Evolutionary conservation across 2,797 vertebrate genomes (phyloP).

Genomic region (Nothura maculosa): DNA sequence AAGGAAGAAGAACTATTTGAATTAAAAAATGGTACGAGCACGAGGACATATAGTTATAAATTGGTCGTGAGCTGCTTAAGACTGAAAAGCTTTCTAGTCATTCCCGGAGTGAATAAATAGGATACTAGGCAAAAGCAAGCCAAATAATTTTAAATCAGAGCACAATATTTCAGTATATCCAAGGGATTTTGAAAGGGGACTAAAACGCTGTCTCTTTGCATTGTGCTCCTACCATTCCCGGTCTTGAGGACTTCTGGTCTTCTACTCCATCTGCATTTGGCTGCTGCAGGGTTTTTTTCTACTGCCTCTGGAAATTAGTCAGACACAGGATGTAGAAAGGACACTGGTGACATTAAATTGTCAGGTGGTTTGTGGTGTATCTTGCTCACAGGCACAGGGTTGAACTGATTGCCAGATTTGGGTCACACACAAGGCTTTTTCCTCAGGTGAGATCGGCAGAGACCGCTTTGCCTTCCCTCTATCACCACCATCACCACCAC

Average conservation of each 20-base stretch:
- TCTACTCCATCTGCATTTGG: background rate
- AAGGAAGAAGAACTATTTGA: background rate
- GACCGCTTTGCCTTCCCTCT: background rate
- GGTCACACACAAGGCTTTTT: background rate
- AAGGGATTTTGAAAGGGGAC: background rate
- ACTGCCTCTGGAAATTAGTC: constrained; percentile 42
- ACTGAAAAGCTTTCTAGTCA: constrained; percentile 11
- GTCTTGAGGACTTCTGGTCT: background rate
- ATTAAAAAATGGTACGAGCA: background rate
- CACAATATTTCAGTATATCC: background rate
- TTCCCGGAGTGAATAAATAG: background rate
- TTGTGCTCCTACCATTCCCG: background rate
- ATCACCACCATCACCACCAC: background rate
- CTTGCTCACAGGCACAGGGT: background rate
- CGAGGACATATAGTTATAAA: background rate
- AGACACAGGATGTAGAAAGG: constrained; percentile 52
- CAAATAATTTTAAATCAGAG: background rate
- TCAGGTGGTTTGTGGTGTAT: constrained; percentile 38
- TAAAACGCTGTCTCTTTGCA: background rate
- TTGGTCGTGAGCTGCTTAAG: background rate
- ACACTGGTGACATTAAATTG: constrained; percentile 37
- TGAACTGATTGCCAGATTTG: constrained; percentile 16
- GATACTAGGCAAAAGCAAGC: background rate
- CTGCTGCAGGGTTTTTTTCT: background rate
- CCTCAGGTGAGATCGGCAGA: constrained; percentile 17